Percentiles rank a stretch among this genome's conserved stretches.
These are phyloP conservation scores for Goniozus legneri DNA, from an alignment of 1,140 invertebrate species.

Conservation along the genomic window DNA sequence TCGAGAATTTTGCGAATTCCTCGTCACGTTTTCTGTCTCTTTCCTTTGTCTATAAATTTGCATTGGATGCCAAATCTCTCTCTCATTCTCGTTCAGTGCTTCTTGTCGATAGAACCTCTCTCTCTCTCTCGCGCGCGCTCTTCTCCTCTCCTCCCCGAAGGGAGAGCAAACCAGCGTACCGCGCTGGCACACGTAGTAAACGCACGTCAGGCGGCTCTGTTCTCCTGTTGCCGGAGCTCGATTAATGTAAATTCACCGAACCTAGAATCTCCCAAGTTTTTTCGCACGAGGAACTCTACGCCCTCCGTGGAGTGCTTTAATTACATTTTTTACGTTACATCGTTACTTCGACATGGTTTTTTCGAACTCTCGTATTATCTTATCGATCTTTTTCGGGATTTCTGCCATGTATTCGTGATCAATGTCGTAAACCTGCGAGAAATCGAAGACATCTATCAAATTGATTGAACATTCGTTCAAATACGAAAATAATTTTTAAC, in stretches of 20 bases:
- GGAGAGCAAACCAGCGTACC: neutral
- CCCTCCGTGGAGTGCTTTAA: too few species aligned
- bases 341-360: conserved; percentile 1
- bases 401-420: conserved; percentile 18
- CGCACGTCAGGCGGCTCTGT: conserved; percentile 1
- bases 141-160: neutral
- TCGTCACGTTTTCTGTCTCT: too few species aligned
- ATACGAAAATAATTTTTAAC: too few species aligned
- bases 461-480: neutral
- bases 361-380: conserved; percentile 16
- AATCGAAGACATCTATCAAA: neutral
- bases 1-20: too few species aligned
- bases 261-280: neutral
- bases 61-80: too few species aligned
- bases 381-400: conserved; percentile 15
- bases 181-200: neutral
- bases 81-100: neutral
- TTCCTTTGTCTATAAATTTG: too few species aligned
- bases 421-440: conserved; percentile 22
- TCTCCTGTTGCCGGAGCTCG: conserved; percentile 10
- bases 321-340: neutral
- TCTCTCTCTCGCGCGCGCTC: neutral
- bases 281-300: too few species aligned
- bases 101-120: neutral
- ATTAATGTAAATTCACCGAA: conserved; percentile 21